phyloP scores from a whole-genome alignment of 2,888 invertebrate genomes.

The Lacanobia wlatinum region DNA sequence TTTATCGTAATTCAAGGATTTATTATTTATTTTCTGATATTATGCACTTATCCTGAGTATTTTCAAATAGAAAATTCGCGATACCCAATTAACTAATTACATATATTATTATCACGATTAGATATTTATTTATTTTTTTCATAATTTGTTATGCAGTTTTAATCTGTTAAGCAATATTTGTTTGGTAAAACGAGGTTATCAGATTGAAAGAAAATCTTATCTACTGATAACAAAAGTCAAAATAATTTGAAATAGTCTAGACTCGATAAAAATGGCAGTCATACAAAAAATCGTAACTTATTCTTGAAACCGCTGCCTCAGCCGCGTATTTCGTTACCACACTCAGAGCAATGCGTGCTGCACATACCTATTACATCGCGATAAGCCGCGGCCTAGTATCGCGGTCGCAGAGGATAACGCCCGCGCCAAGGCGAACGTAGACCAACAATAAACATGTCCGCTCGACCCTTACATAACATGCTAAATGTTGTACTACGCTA shows the following conservation, averaged over 20 bases:
- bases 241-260: not conserved
- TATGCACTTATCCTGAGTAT: not conserved
- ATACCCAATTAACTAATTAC: not conserved
- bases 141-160: not conserved
- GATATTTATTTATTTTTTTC: not conserved
- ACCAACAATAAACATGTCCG: slow-evolving; percentile 73
- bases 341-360: slow-evolving; percentile 30
- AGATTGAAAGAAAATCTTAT: slow-evolving; percentile 10
- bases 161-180: slow-evolving; percentile 16
- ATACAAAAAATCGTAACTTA: not conserved
- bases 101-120: not conserved
- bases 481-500: slow-evolving; percentile 72
- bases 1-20: slow-evolving; percentile 20
- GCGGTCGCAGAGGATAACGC: slow-evolving; percentile 83
- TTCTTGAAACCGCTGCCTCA: not conserved
- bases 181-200: slow-evolving; percentile 1
- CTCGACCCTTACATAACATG: slow-evolving; percentile 79
- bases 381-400: slow-evolving; percentile 79
- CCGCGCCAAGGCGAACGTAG: slow-evolving; percentile 85
- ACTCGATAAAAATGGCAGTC: not conserved
- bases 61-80: not conserved
- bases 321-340: slow-evolving; percentile 29
- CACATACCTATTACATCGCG: slow-evolving; percentile 63
- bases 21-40: slow-evolving; percentile 15
- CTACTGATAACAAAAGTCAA: not conserved